These are phyloP conservation scores for Enteromius afrohamiltoni DNA, from an alignment of 2,797 vertebrate species.

Conservation along the genomic window DNA sequence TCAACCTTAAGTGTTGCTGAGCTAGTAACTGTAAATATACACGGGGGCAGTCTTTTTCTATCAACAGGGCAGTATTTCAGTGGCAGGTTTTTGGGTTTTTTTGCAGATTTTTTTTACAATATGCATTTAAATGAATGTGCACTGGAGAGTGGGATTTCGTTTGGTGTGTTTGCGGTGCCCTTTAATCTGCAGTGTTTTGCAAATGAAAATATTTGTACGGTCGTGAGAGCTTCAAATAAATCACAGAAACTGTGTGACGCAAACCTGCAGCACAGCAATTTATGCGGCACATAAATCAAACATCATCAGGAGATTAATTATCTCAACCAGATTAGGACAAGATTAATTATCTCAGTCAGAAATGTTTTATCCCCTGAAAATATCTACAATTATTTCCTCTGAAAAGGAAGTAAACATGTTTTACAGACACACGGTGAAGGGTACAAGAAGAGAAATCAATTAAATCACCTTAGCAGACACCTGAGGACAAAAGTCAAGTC, in stretches of 20 bases:
- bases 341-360: constrained; percentile 17
- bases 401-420: neutral
- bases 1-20: neutral
- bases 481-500: constrained; percentile 34
- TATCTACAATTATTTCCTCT: neutral
- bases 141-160: neutral
- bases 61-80: neutral
- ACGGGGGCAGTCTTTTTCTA: neutral
- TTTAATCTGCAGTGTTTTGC: constrained; percentile 16
- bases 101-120: too few relatives aligned
- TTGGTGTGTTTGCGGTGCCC: too few relatives aligned
- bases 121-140: neutral
- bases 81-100: too few relatives aligned
- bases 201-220: neutral
- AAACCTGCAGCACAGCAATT: neutral
- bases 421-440: neutral
- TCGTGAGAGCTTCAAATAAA: neutral
- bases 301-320: constrained; percentile 30
- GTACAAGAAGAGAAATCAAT: neutral
- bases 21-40: constrained; percentile 9
- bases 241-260: neutral
- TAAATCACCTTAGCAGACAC: constrained; percentile 20
- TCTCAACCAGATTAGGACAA: constrained; percentile 8
- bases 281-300: constrained; percentile 14
- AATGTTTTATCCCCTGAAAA: neutral